These are phyloP conservation scores for Zapornia atra DNA, from an alignment of 2,113 vertebrate species.

Conservation along the genomic window DNA sequence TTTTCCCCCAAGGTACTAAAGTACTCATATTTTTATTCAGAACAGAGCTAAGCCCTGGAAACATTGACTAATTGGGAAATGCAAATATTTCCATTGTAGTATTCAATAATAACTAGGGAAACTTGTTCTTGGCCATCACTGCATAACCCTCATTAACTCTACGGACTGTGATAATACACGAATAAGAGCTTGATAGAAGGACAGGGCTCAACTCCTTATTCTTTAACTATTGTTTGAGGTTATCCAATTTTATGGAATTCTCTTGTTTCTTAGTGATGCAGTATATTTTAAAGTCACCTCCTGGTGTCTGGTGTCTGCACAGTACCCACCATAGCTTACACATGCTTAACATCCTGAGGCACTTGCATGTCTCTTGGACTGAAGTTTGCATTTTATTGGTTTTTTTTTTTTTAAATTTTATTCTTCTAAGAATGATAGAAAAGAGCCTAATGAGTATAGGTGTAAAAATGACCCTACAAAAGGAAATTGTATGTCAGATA, in stretches of 20 bases:
- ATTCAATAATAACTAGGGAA: neutral
- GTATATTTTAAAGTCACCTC: accelerated
- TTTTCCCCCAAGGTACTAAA: neutral
- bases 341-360: neutral
- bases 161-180: neutral
- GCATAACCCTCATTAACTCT: neutral
- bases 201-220: neutral
- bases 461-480: neutral
- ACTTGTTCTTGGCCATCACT: neutral
- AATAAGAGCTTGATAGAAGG: neutral
- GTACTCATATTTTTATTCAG: neutral
- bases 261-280: neutral
- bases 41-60: neutral
- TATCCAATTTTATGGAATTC: neutral
- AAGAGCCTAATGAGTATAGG: neutral
- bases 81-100: neutral
- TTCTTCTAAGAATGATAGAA: neutral
- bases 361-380: neutral
- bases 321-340: neutral
- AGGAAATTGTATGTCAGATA: neutral
- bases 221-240: neutral
- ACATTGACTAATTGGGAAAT: neutral
- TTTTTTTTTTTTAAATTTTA: no score
- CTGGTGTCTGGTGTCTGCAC: neutral
- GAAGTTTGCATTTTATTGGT: neutral